phyloP scores from a whole-genome alignment of 2,888 invertebrate genomes.

The Pseudanteris insignis region DNA sequence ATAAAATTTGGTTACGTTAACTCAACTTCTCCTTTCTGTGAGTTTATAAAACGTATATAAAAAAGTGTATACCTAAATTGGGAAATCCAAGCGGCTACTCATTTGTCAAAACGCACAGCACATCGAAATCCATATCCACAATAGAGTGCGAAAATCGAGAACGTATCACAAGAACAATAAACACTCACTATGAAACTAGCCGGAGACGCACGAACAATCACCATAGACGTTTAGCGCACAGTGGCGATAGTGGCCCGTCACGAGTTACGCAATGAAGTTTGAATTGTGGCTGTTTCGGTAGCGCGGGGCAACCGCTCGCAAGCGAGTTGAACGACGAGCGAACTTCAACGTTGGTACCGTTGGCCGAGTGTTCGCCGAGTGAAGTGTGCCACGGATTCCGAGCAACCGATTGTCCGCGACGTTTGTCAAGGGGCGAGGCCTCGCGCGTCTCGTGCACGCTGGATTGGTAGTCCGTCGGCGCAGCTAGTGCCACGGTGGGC shows the following conservation, averaged over 20 bases:
- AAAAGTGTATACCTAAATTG: conserved; percentile 8
- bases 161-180: conserved; percentile 8
- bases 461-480: conserved; percentile 11
- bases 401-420: neutral
- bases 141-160: neutral
- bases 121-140: conserved; percentile 28
- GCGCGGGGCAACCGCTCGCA: neutral
- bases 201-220: neutral
- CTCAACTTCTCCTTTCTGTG: too few relatives aligned
- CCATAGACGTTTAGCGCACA: too few relatives aligned
- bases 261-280: too few relatives aligned
- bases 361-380: conserved; percentile 31
- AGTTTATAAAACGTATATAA: too few relatives aligned
- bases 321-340: neutral
- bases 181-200: conserved; percentile 12
- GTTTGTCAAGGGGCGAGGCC: conserved; percentile 5
- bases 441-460: neutral
- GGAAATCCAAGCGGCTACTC: conserved; percentile 10
- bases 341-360: conserved; percentile 15
- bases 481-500: conserved; percentile 46
- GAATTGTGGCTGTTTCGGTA: too few relatives aligned
- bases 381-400: conserved; percentile 13
- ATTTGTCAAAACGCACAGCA: conserved; percentile 5
- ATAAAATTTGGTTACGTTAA: too few relatives aligned
- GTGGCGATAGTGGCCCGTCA: too few relatives aligned